These are phyloP conservation scores for Tuberolachnus salignus DNA, from an alignment of 2,888 invertebrate genomes.

Conservation along the genomic window DNA sequence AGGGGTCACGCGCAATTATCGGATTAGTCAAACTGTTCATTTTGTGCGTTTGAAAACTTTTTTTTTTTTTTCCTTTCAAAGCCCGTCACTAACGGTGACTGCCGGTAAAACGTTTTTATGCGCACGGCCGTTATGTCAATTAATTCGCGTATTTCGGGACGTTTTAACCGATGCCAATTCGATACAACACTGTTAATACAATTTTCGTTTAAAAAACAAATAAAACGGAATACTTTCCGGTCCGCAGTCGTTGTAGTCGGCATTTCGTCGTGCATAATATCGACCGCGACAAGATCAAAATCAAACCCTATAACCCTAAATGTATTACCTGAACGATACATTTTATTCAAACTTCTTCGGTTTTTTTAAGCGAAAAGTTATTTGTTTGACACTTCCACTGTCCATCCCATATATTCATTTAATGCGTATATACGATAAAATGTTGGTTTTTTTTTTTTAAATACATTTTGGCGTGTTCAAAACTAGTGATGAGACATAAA, in stretches of 20 bases:
- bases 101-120: background rate
- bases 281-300: no score
- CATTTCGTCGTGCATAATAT: no score
- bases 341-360: no score
- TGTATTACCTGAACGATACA: no score
- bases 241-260: background rate
- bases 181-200: background rate
- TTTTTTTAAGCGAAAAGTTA: no score
- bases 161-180: background rate
- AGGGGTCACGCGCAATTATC: slow-evolving; percentile 39
- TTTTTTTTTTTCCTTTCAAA: background rate
- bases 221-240: slow-evolving; percentile 6
- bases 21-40: slow-evolving; percentile 34
- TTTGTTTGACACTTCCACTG: no score
- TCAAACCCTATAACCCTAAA: no score
- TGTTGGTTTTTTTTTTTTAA: no score
- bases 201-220: background rate
- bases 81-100: background rate
- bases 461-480: no score
- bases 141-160: background rate
- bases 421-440: no score
- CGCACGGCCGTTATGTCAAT: background rate
- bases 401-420: no score
- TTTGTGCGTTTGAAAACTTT: slow-evolving; percentile 8
- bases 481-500: no score